Percentiles rank a stretch among this genome's conserved stretches.
Evolutionary conservation across 2,797 vertebrate genomes (phyloP).

Genomic region (Notolepis coatsorum): DNA sequence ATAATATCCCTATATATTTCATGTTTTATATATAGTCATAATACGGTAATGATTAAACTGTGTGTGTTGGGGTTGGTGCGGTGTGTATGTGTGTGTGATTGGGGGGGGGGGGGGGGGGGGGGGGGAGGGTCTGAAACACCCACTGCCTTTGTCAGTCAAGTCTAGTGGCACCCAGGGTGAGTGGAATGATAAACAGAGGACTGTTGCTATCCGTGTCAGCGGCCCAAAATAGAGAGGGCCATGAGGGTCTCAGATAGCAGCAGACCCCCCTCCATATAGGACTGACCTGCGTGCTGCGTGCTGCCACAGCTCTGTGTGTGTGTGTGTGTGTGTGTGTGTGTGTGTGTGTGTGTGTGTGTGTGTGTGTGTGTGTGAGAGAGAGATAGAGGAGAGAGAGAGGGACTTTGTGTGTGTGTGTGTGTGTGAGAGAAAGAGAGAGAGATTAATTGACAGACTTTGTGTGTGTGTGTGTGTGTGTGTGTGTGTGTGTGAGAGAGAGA

Average conservation of each 20-base stretch:
- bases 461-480: not conserved
- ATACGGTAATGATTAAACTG: too few relatives aligned
- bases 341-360: conserved; percentile 18
- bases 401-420: conserved; percentile 28
- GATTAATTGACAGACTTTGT: not conserved
- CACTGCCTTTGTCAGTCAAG: conserved; percentile 65
- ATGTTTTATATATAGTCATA: too few relatives aligned
- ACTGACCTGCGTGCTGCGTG: conserved; percentile 79
- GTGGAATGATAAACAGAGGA: conserved; percentile 88
- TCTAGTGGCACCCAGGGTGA: conserved; percentile 67
- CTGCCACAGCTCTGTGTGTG: conserved; percentile 52
- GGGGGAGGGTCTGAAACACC: conserved; percentile 31
- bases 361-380: too few relatives aligned
- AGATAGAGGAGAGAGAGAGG: too few relatives aligned
- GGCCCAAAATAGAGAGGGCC: conserved; percentile 90
- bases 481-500: conserved; percentile 4
- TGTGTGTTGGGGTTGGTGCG: too few relatives aligned
- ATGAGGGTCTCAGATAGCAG: conserved; percentile 65
- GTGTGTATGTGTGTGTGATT: conserved; percentile 1
- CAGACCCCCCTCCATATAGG: conserved; percentile 83
- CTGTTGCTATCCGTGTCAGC: conserved; percentile 81
- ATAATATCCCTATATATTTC: too few relatives aligned
- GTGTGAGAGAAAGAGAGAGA: not conserved
- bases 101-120: conserved; percentile 14
- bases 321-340: conserved; percentile 40